A percentile compares a stretch with the other conserved stretches of the same genome.
Conservation (phyloP, 2,113 vertebrate species). For the Boulengerochromis microlepis region DNA sequence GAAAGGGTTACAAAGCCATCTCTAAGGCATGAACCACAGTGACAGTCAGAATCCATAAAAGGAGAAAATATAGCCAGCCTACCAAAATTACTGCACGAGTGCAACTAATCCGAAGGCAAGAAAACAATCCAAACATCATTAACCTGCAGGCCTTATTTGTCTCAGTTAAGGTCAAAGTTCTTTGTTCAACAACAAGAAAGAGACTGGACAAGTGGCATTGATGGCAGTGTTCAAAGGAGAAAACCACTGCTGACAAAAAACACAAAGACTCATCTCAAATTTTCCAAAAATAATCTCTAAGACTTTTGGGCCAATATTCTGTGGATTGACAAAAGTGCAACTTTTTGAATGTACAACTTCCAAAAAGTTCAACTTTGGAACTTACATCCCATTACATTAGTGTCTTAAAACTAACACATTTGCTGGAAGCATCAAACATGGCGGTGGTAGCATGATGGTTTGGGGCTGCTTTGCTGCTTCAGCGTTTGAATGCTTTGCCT, state of each 20-base stretch:
- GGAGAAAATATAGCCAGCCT: background rate
- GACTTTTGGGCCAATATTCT: background rate
- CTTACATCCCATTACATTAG: background rate
- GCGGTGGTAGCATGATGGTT: no score
- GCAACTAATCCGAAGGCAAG: background rate
- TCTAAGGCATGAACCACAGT: background rate
- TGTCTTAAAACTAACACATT: background rate
- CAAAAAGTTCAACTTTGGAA: background rate
- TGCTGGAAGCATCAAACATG: no score
- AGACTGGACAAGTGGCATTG: background rate
- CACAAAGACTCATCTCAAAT: background rate
- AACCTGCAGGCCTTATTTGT: background rate
- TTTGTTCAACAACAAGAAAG: background rate
- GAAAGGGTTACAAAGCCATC: background rate
- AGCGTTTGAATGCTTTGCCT: background rate
- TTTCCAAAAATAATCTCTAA: background rate
- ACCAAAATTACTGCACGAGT: background rate
- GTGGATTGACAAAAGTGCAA: background rate
- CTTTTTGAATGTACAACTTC: background rate
- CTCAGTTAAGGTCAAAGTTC: background rate
- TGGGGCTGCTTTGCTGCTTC: no score
- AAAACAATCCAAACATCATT: background rate
- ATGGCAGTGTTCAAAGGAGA: background rate
- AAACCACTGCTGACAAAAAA: background rate
- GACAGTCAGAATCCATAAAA: background rate